These are phyloP conservation scores for Crossocerus cetratus DNA, from an alignment of 2,888 invertebrate genomes.

Conservation along the genomic window DNA sequence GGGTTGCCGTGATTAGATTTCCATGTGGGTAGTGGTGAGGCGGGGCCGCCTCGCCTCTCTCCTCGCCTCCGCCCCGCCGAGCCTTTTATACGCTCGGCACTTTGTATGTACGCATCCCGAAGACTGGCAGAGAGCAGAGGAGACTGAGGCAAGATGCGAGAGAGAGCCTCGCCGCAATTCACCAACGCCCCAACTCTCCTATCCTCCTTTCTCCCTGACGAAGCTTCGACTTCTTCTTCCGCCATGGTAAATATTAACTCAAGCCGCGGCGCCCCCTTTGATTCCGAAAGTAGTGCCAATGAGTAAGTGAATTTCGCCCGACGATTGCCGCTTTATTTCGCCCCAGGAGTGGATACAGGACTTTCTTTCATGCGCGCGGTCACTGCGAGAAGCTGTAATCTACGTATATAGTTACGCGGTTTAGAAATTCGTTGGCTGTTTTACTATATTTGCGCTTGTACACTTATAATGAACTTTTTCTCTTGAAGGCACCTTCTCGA, in stretches of 20 bases:
- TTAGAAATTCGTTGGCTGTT: too few species aligned
- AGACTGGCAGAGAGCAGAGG: too few species aligned
- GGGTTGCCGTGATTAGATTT: constrained; percentile 75
- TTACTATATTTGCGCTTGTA: too few species aligned
- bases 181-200: background rate
- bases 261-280: constrained; percentile 45
- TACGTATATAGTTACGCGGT: too few species aligned
- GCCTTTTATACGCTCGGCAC: too few species aligned
- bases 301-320: constrained; percentile 49
- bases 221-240: constrained; percentile 29
- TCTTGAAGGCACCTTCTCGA: too few species aligned
- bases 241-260: constrained; percentile 69
- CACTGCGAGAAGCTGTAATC: background rate
- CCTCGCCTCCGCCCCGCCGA: background rate
- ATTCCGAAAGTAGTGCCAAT: constrained; percentile 55
- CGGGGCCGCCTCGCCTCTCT: constrained; percentile 19
- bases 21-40: constrained; percentile 70
- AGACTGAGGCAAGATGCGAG: too few species aligned
- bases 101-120: too few species aligned
- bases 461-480: too few species aligned
- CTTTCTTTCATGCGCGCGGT: background rate
- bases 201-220: constrained; percentile 9
- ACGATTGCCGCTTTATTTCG: constrained; percentile 32
- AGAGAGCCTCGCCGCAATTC: background rate
- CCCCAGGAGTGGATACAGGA: constrained; percentile 6